phyloP scores from a whole-genome alignment of 2,888 invertebrate species.

The Malthinus seriepunctatus region DNA sequence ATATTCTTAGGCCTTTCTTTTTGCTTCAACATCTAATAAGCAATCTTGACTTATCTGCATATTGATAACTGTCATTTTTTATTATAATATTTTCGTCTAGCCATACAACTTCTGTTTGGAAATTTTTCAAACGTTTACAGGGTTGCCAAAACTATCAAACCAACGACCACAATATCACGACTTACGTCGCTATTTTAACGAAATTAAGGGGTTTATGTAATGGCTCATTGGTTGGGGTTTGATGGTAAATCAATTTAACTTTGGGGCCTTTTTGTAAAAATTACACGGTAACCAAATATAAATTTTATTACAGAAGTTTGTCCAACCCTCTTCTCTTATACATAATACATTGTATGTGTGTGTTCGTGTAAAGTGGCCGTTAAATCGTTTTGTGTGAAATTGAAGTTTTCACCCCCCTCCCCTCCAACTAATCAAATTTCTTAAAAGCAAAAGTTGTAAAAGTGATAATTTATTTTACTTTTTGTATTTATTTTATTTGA shows the following conservation, averaged over 20 bases:
- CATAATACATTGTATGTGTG: background rate
- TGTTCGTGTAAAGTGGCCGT: constrained; percentile 1
- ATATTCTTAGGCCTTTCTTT: constrained; percentile 29
- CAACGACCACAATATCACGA: no score
- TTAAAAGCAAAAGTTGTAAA: constrained; percentile 18
- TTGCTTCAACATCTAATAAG: constrained; percentile 13
- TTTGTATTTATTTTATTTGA: constrained; percentile 31
- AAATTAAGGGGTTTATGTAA: no score
- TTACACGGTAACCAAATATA: background rate
- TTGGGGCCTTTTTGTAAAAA: background rate
- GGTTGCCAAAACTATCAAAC: no score
- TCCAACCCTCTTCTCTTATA: background rate
- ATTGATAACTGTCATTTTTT: constrained; percentile 13
- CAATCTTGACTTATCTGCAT: constrained; percentile 21
- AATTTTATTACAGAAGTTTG: background rate
- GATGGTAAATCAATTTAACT: no score
- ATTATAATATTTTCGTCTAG: constrained; percentile 7
- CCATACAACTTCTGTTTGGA: constrained; percentile 2
- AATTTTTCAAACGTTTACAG: background rate
- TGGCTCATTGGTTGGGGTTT: no score
- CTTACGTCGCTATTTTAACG: no score
- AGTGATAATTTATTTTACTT: constrained; percentile 35
- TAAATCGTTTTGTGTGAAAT: background rate
- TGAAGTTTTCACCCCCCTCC: background rate
- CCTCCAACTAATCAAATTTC: background rate